Conservation (phyloP, 2,888 invertebrate species). For the Xiphydria camelus region DNA sequence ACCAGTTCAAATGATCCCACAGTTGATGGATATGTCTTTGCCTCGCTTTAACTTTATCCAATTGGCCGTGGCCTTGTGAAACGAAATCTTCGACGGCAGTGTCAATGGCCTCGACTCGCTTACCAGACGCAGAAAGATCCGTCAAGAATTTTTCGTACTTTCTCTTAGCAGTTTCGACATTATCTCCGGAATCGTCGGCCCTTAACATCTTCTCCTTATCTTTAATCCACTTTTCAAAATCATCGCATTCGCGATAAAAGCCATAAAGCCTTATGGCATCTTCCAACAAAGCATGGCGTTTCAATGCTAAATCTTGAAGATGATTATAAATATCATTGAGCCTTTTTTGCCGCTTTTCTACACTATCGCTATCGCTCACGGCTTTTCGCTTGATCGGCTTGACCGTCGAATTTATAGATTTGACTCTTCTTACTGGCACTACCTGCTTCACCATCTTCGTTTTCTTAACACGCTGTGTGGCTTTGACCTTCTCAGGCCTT, state of each 20-base stretch:
- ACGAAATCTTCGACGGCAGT: constrained; percentile 84
- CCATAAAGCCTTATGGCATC: constrained; percentile 91
- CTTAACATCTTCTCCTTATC: constrained; percentile 90
- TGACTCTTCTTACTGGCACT: constrained; percentile 74
- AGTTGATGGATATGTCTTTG: constrained; percentile 84
- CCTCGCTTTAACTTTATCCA: constrained; percentile 75
- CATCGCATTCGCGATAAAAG: constrained; percentile 96
- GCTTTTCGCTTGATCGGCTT: constrained; percentile 51
- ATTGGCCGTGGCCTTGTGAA: constrained; percentile 81
- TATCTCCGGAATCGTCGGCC: constrained; percentile 82
- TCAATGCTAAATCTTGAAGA: constrained; percentile 77
- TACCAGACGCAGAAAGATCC: constrained; percentile 91
- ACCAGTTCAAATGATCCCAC: constrained; percentile 84
- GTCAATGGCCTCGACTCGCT: constrained; percentile 88
- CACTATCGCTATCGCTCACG: constrained; percentile 71
- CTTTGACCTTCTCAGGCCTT: constrained; percentile 81
- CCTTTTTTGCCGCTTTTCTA: constrained; percentile 76
- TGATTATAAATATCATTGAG: constrained; percentile 83
- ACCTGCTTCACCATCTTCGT: constrained; percentile 85
- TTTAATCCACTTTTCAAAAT: constrained; percentile 96
- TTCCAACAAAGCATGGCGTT: constrained; percentile 81
- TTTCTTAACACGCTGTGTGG: constrained; percentile 85
- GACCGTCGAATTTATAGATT: constrained; percentile 57
- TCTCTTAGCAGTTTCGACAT: constrained; percentile 89
- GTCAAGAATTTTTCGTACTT: constrained; percentile 97